A percentile compares a stretch with the other conserved stretches of the same genome.
These are phyloP conservation scores for Bombus picipes DNA, from an alignment of 1,140 invertebrate genomes.

Conservation along the genomic window DNA sequence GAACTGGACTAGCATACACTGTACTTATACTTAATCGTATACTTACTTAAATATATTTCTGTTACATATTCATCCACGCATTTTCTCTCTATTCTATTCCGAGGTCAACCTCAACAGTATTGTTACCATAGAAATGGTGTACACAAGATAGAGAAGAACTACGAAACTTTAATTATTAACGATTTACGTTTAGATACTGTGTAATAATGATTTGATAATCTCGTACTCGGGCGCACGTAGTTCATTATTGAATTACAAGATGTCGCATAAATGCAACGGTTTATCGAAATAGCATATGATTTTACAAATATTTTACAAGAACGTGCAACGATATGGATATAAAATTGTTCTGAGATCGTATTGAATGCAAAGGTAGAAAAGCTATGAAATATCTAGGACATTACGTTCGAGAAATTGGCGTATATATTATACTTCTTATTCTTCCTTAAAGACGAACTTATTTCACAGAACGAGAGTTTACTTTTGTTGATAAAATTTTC, in stretches of 20 bases:
- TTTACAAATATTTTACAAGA: neutral
- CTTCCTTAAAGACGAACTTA: neutral
- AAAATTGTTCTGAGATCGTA: neutral
- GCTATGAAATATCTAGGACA: neutral
- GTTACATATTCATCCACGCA: no score
- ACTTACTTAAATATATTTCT: no score
- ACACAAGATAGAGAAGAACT: no score
- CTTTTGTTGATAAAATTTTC: no score
- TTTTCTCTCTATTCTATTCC: no score
- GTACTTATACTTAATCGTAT: no score
- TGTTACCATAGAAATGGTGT: no score
- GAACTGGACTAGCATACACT: no score
- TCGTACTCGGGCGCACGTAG: neutral
- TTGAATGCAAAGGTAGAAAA: neutral
- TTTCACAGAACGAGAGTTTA: neutral
- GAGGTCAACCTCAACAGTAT: no score
- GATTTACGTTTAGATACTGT: neutral
- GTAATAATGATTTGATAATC: neutral
- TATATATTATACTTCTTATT: neutral
- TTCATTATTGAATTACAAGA: neutral
- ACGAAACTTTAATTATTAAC: neutral
- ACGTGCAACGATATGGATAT: neutral
- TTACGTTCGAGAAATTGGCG: neutral
- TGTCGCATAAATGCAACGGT: slow-evolving; percentile 19
- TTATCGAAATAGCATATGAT: neutral